Base-by-base conservation (phyloP, 2,797 vertebrate species). In the Propithecus perrieri region DNA sequence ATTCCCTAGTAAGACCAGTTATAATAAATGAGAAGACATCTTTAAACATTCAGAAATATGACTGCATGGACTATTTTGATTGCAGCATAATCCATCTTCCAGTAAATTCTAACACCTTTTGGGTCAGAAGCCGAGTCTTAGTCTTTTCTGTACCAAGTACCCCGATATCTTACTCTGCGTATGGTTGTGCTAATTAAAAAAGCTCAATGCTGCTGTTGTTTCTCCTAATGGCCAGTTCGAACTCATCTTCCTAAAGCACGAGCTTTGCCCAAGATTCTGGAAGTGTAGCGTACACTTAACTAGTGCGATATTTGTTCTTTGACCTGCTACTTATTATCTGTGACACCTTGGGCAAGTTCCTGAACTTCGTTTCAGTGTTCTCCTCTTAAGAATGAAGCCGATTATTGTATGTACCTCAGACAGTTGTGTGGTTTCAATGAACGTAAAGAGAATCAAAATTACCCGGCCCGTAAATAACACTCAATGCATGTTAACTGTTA, bases 391-490 rank as follows among this genome's bases (percentile, higher is more conserved):
- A 80, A 91, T 67, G n/a, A 74, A 1, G 14, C 24, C 33, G 30
- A 85, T 80, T 63, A 74, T 28, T 83, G 7, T 48, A 9, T 76
- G 26, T 43, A 5, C 10, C 18, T 87, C 41, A 6, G 24, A 65
- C 48, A 2, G 28, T 28, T 85, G 24, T 65, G 33, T 76, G 22
- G 20, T 46, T 89, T 91, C 50, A 85, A 0, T 86, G 65, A 88
- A 20, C 80, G 35, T 55, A 88, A 65, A 95, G 50, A 89, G 43
- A 97, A 63, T 83, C 46, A 43, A 57, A 93, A 35, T 41, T 83
- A 4, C 28, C 35, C 79, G 9, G 22, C 17, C 1, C 3, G 53
- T 65, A 84, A 78, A 15, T n/a, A 26, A 20, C 46, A n/a, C 71
- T 94, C 28, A n/a, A 0, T 35, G 14, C 15, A n/a, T n/a, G 1